Evolutionary conservation across 2,888 invertebrate species (phyloP), one percentile per base, ranked within the genome.

Genomic region (Isoperla grammatica): DNA sequence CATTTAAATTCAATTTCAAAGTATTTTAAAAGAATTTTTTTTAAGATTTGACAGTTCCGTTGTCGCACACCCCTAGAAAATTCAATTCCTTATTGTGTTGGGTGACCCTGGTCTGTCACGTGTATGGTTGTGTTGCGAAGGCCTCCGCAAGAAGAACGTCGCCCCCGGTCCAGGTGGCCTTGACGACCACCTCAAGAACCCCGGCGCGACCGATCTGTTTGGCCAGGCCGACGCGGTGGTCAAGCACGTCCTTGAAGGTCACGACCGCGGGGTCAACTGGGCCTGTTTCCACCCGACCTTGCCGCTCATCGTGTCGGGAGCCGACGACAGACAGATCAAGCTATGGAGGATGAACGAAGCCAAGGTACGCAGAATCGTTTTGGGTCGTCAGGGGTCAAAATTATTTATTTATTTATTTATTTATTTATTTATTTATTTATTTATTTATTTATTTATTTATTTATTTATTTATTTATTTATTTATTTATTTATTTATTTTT

Each of bases 251-350:
- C 72, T 94, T 39, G 93, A 94, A 72, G 94, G 94, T 0, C 96
- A 97, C 72, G 96, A 96, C 75, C 85, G 99, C 53, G 98, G 98
- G 11, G 98, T 99, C 0, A 99, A 99, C 78, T 99, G 98, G 98
- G 97, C 95, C 0, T 83, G 89, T 45, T 99, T 99, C 78, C 98
- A 99, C 74, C 95, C 95, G 2, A 88, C 88, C 1, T 78, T 98
- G 68, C 98, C 98, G 0, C 78, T 98, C 40, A 93, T 98, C 66
- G 95, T 93, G 0, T 98, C 98, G 0, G 98, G 96, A 0, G 98
- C 98, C n/a, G 99, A 99, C 73, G 99, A 99, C 76, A 80, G 98
- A 12, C 93, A 95, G 72, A 90, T 99, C 50, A 99, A 99, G 74
- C 79, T 99, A 67, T 99, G 98, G 98, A 82, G 99, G 64, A 96